Evolutionary conservation across 2,797 vertebrate species (phyloP).

Genomic region (Sebastes elongatus): DNA sequence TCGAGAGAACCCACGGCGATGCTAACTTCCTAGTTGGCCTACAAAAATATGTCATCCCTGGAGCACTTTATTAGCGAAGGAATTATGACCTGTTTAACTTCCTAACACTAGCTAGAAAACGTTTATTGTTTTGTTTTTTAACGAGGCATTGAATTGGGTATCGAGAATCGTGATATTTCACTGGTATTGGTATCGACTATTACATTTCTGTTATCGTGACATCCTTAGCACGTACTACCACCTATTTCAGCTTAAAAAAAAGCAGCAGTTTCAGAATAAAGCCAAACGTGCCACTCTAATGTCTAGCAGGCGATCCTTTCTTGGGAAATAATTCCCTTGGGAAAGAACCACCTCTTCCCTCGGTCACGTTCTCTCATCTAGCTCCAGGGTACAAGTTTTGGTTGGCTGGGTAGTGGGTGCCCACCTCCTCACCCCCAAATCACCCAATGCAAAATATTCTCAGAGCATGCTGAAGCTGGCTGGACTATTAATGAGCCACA

Average conservation of each 20-base stretch:
- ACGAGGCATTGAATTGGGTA: not conserved
- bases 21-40: not conserved
- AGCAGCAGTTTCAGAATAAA: not conserved
- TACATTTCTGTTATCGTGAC: not conserved
- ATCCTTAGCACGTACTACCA: not conserved
- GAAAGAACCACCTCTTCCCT: conserved; percentile 26
- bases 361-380: conserved; percentile 22
- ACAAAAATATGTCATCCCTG: fast-evolving
- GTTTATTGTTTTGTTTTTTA: not conserved
- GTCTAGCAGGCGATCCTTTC: not conserved
- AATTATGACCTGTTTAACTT: not conserved
- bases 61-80: not conserved
- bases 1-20: not conserved
- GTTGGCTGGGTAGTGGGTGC: not conserved
- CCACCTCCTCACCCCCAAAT: not conserved
- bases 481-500: conserved; percentile 28
- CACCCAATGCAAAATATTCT: conserved; percentile 12
- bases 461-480: conserved; percentile 15
- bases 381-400: conserved; percentile 19
- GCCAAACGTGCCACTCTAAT: not conserved
- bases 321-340: conserved; percentile 29
- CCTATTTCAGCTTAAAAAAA: not conserved
- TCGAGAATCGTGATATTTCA: not conserved
- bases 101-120: not conserved
- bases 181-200: not conserved